phyloP scores from a whole-genome alignment of 2,888 invertebrate species.

The Oxytorus armatus region DNA sequence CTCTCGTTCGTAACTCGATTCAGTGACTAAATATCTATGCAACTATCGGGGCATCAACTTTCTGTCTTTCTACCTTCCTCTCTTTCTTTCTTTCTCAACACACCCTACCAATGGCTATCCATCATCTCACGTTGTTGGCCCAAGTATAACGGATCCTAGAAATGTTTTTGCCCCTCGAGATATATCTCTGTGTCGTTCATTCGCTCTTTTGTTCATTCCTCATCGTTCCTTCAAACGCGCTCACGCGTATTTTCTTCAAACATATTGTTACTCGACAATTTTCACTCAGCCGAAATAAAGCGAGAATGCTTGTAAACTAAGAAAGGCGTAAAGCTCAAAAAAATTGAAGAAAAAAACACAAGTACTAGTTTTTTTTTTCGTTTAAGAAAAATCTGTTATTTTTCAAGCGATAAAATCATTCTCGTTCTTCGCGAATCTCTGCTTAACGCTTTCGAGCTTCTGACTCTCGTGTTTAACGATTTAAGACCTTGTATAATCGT shows the following conservation, averaged over 20 bases:
- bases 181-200: slow-evolving; percentile 48
- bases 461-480: slow-evolving; percentile 45
- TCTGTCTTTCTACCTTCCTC: slow-evolving; percentile 18
- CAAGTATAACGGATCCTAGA: slow-evolving; percentile 58
- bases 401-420: slow-evolving; percentile 30
- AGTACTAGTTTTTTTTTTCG: no score
- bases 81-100: slow-evolving; percentile 24
- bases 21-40: slow-evolving; percentile 45
- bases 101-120: slow-evolving; percentile 51
- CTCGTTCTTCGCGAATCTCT: slow-evolving; percentile 19
- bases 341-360: no score
- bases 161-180: slow-evolving; percentile 52
- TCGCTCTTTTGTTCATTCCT: slow-evolving; percentile 58
- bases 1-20: slow-evolving; percentile 12
- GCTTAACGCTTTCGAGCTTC: slow-evolving; percentile 29
- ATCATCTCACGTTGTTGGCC: slow-evolving; percentile 51
- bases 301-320: no score
- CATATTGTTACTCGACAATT: slow-evolving; percentile 41
- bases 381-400: no score
- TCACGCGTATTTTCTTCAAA: slow-evolving; percentile 39
- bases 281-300: no score
- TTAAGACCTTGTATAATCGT: slow-evolving; percentile 58
- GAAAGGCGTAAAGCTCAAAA: no score
- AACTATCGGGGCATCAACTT: slow-evolving; percentile 26
- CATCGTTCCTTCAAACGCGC: no score